A percentile compares a stretch with the other conserved stretches of the same genome.
Conservation (phyloP, 2,888 invertebrate species). For the Tricholauxania praeusta region DNA sequence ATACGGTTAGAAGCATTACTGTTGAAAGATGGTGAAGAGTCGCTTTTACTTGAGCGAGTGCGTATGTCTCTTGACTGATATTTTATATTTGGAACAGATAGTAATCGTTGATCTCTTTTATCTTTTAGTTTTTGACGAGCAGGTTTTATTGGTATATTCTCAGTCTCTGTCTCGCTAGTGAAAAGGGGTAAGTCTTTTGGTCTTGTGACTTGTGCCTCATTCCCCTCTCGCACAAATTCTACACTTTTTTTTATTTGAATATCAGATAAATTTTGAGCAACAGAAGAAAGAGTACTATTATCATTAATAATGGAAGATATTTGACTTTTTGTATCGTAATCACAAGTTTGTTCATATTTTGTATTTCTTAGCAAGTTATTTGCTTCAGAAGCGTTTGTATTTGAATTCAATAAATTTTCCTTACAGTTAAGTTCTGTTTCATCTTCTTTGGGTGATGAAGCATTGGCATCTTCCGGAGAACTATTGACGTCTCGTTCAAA, state of each 20-base stretch:
- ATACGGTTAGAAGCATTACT: constrained; percentile 85
- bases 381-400: constrained; percentile 37
- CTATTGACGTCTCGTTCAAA: constrained; percentile 50
- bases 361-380: constrained; percentile 26
- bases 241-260: constrained; percentile 54
- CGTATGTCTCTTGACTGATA: constrained; percentile 69
- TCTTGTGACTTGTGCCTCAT: constrained; percentile 65
- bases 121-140: constrained; percentile 71
- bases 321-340: constrained; percentile 22
- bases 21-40: constrained; percentile 73
- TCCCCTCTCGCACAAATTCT: constrained; percentile 62
- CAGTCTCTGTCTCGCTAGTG: constrained; percentile 55
- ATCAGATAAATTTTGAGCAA: constrained; percentile 32
- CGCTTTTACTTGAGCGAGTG: constrained; percentile 60
- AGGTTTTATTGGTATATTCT: constrained; percentile 70
- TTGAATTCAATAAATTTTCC: constrained; percentile 42
- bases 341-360: constrained; percentile 10
- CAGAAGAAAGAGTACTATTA: neutral
- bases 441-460: constrained; percentile 46
- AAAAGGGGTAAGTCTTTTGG: constrained; percentile 77
- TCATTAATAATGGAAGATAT: neutral
- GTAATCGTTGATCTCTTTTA: constrained; percentile 74
- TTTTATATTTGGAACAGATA: constrained; percentile 85
- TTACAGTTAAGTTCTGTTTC: constrained; percentile 50
- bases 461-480: constrained; percentile 54